Base-by-base conservation (phyloP, 2,888 invertebrate genomes). In the Spilosoma lubricipeda region DNA sequence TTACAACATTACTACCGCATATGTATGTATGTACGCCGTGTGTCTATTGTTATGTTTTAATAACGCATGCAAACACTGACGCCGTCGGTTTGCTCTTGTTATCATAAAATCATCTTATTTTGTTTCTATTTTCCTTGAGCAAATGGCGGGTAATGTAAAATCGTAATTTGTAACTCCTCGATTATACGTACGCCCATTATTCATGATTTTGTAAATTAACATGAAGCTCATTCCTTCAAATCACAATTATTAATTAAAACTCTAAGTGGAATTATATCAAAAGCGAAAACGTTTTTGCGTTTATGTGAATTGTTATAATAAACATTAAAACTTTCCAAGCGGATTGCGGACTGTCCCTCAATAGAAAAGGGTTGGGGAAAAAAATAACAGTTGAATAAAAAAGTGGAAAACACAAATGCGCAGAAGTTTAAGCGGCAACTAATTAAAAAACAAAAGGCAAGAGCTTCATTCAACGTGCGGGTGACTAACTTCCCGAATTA, bases 381-480 rank as follows among this genome's bases (percentile, higher is more conserved):
- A 81, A 84, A 86, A 88, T 89, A 86, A 88, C 86, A 81, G 86
- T 82, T 82, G 76, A 20, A 30, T n/a, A 23, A 83, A 89, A 80
- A 85, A 91, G 89, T 86, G 88, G 90, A 90, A 89, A 91, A 87
- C 86, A 87, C 77, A 87, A 90, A 91, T 86, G 90, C 89, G 90
- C 88, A 89, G 90, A 93, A 92, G 90, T 93, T 92, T 91, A 92
- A 93, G 90, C 91, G 92, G 90, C 90, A 92, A 93, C 92, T 93
- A 93, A 94, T 93, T 94, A 92, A 93, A 92, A 92, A 92, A 91
- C 93, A 93, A 93, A 93, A 91, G 89, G 77, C 87, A 88, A 89
- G 89, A 90, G 86, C 83, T 86, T 86, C 89, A 86, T 91, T 91
- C 90, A 86, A 88, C 87, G 90, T 89, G 90, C 88, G 89, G 77